A percentile compares a stretch with the other conserved stretches of the same genome.
Evolutionary conservation across 2,113 vertebrate genomes (phyloP).

Genomic region (Grus americana): DNA sequence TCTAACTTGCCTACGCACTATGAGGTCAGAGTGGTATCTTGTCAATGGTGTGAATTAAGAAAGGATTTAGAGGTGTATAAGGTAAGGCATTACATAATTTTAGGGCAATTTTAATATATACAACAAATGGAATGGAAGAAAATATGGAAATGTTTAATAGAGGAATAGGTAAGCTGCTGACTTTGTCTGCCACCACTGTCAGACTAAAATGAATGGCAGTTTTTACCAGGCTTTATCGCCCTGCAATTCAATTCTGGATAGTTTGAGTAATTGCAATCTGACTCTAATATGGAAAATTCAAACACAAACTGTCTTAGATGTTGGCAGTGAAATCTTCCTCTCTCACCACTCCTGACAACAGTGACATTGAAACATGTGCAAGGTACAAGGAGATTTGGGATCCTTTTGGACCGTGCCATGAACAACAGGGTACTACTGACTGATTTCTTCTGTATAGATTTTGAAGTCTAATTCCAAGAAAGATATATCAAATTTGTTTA

Average conservation of each 20-base stretch:
- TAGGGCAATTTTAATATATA: not conserved
- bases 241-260: not conserved
- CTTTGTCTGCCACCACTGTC: not conserved
- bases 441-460: not conserved
- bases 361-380: not conserved
- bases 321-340: not conserved
- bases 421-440: not conserved
- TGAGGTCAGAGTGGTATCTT: not conserved
- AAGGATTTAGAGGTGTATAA: not conserved
- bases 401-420: not conserved
- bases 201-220: not conserved
- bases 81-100: not conserved
- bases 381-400: not conserved
- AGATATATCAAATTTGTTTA: not conserved
- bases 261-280: not conserved
- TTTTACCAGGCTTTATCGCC: not conserved
- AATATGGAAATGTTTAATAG: not conserved
- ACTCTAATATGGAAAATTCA: not conserved
- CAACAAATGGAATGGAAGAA: not conserved
- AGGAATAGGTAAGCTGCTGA: not conserved
- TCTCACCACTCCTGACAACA: not conserved
- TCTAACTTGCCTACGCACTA: not conserved
- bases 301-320: not conserved
- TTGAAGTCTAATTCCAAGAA: not conserved
- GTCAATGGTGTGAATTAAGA: not conserved